Evolutionary conservation across 1,140 invertebrate genomes (phyloP).

Genomic region (Colletes latitarsis): DNA sequence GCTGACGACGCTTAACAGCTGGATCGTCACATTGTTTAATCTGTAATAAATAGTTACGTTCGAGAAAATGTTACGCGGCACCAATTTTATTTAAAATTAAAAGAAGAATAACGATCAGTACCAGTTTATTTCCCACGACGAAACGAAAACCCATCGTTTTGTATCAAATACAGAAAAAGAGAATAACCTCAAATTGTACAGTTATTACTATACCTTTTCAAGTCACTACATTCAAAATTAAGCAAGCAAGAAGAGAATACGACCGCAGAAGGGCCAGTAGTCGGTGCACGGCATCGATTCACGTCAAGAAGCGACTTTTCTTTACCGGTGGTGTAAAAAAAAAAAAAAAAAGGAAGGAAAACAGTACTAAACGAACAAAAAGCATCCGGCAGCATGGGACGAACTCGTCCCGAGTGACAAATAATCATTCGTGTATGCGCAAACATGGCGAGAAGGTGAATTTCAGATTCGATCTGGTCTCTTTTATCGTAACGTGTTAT

Average conservation of each 20-base stretch:
- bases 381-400: neutral
- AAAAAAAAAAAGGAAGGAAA: too few species aligned
- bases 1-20: neutral
- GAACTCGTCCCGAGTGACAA: neutral
- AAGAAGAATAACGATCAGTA: too few species aligned
- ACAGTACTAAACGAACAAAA: neutral
- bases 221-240: neutral
- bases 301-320: neutral
- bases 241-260: neutral
- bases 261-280: neutral
- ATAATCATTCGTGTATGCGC: conserved; percentile 32
- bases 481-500: neutral
- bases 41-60: too few species aligned
- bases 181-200: neutral
- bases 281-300: neutral
- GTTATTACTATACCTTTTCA: neutral
- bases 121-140: neutral
- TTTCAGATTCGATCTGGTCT: neutral
- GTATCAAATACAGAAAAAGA: neutral
- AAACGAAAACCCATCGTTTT: neutral
- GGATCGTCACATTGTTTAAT: too few species aligned
- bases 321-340: neutral
- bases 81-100: too few species aligned
- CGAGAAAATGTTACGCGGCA: too few species aligned
- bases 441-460: conserved; percentile 14